Evolutionary conservation across 2,888 invertebrate species (phyloP).

Genomic region (Furcula furcula): DNA sequence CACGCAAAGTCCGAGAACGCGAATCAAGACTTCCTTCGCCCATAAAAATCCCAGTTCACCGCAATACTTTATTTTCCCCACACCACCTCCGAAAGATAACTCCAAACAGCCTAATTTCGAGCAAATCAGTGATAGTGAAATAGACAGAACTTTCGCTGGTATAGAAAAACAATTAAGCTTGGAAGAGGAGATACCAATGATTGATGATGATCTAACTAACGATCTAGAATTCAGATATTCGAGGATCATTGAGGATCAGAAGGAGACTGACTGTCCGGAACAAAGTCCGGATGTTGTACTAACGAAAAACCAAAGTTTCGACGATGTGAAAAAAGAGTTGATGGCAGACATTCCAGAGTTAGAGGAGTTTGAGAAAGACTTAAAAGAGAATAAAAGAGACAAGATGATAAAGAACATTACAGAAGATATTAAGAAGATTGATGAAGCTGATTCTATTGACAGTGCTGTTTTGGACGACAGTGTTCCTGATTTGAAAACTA

Average conservation of each 20-base stretch:
- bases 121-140: conserved; percentile 9
- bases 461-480: conserved; percentile 70
- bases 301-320: conserved; percentile 67
- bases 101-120: conserved; percentile 49
- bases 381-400: conserved; percentile 76
- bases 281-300: conserved; percentile 23
- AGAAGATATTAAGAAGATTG: conserved; percentile 60
- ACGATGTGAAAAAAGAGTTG: conserved; percentile 73
- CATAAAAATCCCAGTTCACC: conserved; percentile 74
- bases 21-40: conserved; percentile 83
- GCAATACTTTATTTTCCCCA: conserved; percentile 75
- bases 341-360: conserved; percentile 78
- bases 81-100: conserved; percentile 61
- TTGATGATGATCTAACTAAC: conserved; percentile 71
- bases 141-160: conserved; percentile 46
- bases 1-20: conserved; percentile 81
- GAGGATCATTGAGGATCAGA: conserved; percentile 39
- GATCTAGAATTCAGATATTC: conserved; percentile 73
- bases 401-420: conserved; percentile 69
- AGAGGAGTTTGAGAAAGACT: conserved; percentile 77
- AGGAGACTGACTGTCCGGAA: conserved; percentile 30
- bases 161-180: conserved; percentile 76
- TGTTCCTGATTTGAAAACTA: conserved; percentile 75
- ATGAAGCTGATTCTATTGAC: conserved; percentile 61
- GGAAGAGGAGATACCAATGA: conserved; percentile 80